Evolutionary conservation across 2,797 vertebrate species (phyloP).

Genomic region (Pipistrellus pipistrellus): DNA sequence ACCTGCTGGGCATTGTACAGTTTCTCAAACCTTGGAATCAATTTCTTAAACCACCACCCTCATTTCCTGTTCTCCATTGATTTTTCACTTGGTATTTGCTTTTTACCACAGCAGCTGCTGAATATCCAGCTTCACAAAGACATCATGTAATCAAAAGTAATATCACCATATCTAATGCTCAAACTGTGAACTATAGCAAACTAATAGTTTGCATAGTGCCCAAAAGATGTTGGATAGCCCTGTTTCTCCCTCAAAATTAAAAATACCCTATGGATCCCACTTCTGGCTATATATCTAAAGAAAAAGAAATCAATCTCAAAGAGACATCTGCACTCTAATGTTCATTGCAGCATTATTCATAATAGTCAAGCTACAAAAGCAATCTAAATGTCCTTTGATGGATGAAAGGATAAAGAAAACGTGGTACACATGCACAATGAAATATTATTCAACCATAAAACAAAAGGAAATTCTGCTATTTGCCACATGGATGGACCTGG

Average conservation of each 20-base stretch:
- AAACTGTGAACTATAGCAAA: conserved; percentile 24
- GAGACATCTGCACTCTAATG: neutral
- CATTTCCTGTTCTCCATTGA: neutral
- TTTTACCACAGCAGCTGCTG: conserved; percentile 19
- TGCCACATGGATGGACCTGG: neutral
- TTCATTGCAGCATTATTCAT: neutral
- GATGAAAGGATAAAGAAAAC: conserved; percentile 16
- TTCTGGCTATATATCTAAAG: neutral
- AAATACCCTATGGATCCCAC: conserved; percentile 3
- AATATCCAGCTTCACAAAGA: neutral
- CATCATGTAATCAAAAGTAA: neutral
- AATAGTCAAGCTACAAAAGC: neutral
- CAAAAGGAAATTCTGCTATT: neutral
- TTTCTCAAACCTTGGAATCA: conserved; percentile 32
- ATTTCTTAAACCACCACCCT: neutral
- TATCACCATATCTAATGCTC: neutral
- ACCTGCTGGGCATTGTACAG: neutral
- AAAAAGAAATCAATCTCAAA: conserved; percentile 18
- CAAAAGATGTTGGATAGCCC: neutral
- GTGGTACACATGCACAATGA: neutral
- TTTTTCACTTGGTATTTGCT: conserved; percentile 35
- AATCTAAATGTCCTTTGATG: conserved; percentile 3
- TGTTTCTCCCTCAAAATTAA: neutral
- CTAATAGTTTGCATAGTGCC: neutral
- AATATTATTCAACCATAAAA: conserved; percentile 20